Evolutionary conservation across 2,888 invertebrate genomes (phyloP).

Genomic region (Argynnis bischoffii): DNA sequence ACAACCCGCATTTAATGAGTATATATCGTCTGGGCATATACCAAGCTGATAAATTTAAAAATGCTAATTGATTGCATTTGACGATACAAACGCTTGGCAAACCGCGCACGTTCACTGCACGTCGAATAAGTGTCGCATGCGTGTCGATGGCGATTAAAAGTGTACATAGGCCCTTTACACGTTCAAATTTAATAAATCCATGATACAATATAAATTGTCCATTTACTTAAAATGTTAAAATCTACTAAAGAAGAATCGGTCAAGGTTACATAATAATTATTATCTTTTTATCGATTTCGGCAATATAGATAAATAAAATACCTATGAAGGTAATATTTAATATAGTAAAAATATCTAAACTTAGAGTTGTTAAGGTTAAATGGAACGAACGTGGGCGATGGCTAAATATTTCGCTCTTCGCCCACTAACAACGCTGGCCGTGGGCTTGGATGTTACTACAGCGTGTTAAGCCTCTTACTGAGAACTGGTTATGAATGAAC

Average conservation of each 20-base stretch:
- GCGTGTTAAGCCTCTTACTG: slow-evolving; percentile 30
- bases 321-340: slow-evolving; percentile 7
- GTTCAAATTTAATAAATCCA: no score
- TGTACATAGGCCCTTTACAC: no score
- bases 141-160: no score
- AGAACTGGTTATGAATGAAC: slow-evolving; percentile 36
- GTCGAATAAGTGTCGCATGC: no score
- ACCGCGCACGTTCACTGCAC: no score
- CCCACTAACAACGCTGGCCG: slow-evolving; percentile 57
- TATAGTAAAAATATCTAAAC: slow-evolving; percentile 18
- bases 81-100: no score
- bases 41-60: no score
- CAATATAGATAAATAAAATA: slow-evolving; percentile 29
- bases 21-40: no score
- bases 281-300: not conserved
- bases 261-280: slow-evolving; percentile 10
- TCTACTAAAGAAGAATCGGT: slow-evolving; percentile 2
- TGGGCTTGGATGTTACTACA: slow-evolving; percentile 42
- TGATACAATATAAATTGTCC: not conserved
- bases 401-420: slow-evolving; percentile 60
- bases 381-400: slow-evolving; percentile 64
- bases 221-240: not conserved
- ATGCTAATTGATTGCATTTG: no score
- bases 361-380: slow-evolving; percentile 51
- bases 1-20: no score